phyloP scores from a whole-genome alignment of 2,797 vertebrate genomes.

The Eulemur rubriventer region DNA sequence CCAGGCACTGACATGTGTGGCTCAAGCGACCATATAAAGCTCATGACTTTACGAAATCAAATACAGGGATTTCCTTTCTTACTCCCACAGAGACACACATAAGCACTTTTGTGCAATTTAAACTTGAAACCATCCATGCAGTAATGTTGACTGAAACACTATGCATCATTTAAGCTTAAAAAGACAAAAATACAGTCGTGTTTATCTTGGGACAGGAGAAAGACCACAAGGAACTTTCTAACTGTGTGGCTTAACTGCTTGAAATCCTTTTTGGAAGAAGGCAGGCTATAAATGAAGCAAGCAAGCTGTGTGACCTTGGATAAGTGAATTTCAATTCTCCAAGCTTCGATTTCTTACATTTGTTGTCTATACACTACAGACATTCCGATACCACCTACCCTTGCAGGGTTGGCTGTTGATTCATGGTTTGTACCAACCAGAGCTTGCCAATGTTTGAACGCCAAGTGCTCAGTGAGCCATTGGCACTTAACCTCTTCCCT shows the following conservation, averaged over 20 bases:
- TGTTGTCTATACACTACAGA: background rate
- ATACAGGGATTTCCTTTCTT: slow-evolving; percentile 63
- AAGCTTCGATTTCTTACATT: background rate
- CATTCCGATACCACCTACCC: background rate
- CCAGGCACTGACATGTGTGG: background rate
- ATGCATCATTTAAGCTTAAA: slow-evolving; percentile 65
- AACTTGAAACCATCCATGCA: slow-evolving; percentile 49
- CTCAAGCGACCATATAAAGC: background rate
- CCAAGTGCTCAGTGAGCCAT: background rate
- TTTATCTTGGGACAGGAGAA: slow-evolving; percentile 64
- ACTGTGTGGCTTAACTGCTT: slow-evolving; percentile 52
- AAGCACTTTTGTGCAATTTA: slow-evolving; percentile 56
- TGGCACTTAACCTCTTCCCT: background rate
- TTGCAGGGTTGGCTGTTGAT: background rate
- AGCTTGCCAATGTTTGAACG: background rate
- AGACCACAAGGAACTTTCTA: slow-evolving; percentile 62
- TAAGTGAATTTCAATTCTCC: background rate
- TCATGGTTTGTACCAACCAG: background rate
- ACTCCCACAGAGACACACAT: slow-evolving; percentile 36
- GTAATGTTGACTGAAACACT: slow-evolving; percentile 54
- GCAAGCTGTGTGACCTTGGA: slow-evolving; percentile 38
- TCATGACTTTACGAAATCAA: slow-evolving; percentile 61
- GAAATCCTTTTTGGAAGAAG: slow-evolving; percentile 50
- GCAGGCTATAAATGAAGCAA: slow-evolving; percentile 27
- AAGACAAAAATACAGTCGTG: slow-evolving; percentile 25